These are phyloP conservation scores for Zalophus californianus DNA, from an alignment of 2,797 vertebrate species.

Conservation along the genomic window DNA sequence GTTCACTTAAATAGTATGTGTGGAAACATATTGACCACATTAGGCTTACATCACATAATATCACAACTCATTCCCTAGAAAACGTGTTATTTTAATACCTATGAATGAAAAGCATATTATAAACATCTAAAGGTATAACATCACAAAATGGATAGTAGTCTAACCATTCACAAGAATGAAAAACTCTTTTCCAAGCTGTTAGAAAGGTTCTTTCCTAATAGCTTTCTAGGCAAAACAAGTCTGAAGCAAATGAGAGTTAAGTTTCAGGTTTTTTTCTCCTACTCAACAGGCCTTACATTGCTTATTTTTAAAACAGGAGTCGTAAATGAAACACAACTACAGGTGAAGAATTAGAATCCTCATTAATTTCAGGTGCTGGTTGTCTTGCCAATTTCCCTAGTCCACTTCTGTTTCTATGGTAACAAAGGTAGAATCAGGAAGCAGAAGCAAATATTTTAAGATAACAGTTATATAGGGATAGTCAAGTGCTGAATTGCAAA, in stretches of 20 bases:
- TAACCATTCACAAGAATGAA: constrained; percentile 3
- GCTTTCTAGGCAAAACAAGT: constrained; percentile 32
- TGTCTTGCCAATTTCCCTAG: constrained; percentile 53
- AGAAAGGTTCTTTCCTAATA: background rate
- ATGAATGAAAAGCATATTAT: constrained; percentile 37
- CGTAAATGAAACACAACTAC: constrained; percentile 61
- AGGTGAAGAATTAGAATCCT: constrained; percentile 66
- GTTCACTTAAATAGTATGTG: background rate
- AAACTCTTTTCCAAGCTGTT: background rate
- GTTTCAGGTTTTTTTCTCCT: background rate
- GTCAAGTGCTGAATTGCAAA: constrained; percentile 54
- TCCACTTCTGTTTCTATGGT: constrained; percentile 75
- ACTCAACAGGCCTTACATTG: constrained; percentile 14
- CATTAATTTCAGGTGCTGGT: constrained; percentile 72
- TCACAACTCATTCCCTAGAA: background rate
- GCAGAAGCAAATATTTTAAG: constrained; percentile 70
- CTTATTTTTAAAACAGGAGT: constrained; percentile 68
- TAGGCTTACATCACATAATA: background rate
- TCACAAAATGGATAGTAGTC: background rate
- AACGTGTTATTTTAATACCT: constrained; percentile 15
- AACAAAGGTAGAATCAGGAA: constrained; percentile 77
- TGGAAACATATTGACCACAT: constrained; percentile 15
- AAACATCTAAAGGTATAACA: constrained; percentile 49
- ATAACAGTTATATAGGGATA: constrained; percentile 51
- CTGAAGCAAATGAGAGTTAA: constrained; percentile 40